phyloP scores from a whole-genome alignment of 2,888 invertebrate genomes.

The Nemoura dubitans region DNA sequence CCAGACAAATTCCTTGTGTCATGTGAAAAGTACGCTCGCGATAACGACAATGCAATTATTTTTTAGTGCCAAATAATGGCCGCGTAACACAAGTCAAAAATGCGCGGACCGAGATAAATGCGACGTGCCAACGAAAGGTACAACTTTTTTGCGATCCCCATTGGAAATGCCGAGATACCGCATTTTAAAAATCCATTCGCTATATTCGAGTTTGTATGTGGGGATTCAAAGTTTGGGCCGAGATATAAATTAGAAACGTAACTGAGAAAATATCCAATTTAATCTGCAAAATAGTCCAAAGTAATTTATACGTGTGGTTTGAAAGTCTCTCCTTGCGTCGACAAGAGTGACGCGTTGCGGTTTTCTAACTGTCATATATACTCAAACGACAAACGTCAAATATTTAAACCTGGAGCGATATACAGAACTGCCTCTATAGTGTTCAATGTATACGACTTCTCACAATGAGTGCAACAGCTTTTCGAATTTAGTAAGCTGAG shows the following conservation, averaged over 20 bases:
- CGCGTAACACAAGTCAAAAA: not conserved
- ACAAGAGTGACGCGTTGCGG: not conserved
- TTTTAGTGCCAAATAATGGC: conserved; percentile 3
- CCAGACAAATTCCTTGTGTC: conserved; percentile 28
- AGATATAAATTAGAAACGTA: not conserved
- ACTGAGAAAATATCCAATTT: not conserved
- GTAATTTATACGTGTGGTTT: not conserved
- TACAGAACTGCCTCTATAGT: not conserved
- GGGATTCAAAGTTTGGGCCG: not conserved
- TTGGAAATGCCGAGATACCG: not conserved
- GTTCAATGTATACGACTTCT: not conserved
- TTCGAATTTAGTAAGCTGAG: not conserved
- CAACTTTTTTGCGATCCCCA: not conserved
- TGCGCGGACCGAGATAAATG: not conserved
- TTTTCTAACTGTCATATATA: not conserved
- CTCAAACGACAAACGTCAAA: not conserved
- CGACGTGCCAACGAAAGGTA: not conserved
- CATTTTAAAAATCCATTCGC: not conserved
- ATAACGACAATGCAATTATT: conserved; percentile 25
- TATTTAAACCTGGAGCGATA: not conserved
- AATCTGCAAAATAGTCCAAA: not conserved
- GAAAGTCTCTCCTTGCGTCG: not conserved
- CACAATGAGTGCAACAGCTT: not conserved
- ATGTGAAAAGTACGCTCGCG: conserved; percentile 14
- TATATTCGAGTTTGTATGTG: not conserved